Percentiles rank a stretch among this genome's conserved stretches.
These are phyloP conservation scores for Antechinus flavipes DNA, from an alignment of 2,113 vertebrate species.

Conservation along the genomic window DNA sequence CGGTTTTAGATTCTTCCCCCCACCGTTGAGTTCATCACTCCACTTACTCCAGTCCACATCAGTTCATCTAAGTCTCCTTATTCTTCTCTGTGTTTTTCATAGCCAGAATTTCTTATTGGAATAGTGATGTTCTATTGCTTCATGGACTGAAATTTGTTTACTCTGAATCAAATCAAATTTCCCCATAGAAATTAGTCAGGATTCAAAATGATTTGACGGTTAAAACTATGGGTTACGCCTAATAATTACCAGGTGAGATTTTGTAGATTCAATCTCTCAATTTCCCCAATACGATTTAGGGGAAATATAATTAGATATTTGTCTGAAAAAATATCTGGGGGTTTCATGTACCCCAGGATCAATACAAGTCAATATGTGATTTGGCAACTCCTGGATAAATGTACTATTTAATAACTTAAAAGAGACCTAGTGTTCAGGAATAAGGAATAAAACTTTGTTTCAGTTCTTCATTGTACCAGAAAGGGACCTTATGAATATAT, in stretches of 20 bases:
- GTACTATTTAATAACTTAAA: background rate
- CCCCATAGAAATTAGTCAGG: background rate
- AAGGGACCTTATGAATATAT: background rate
- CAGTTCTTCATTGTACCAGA: background rate
- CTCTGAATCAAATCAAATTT: background rate
- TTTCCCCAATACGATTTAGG: background rate
- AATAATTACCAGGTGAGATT: background rate
- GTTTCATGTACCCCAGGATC: background rate
- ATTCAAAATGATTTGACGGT: background rate
- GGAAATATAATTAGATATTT: background rate
- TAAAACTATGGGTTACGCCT: background rate
- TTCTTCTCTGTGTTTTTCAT: background rate
- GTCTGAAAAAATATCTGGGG: background rate
- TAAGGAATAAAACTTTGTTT: background rate
- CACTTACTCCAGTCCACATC: background rate
- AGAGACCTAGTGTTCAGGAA: background rate
- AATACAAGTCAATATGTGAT: background rate
- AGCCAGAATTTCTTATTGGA: background rate
- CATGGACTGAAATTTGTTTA: background rate
- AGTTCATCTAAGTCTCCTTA: background rate
- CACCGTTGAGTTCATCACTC: background rate
- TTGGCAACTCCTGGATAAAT: background rate
- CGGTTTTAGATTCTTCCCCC: background rate
- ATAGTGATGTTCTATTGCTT: background rate
- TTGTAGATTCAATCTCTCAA: background rate